Base-by-base conservation (phyloP, 2,888 invertebrate genomes). In the Scaeva pyrastri region DNA sequence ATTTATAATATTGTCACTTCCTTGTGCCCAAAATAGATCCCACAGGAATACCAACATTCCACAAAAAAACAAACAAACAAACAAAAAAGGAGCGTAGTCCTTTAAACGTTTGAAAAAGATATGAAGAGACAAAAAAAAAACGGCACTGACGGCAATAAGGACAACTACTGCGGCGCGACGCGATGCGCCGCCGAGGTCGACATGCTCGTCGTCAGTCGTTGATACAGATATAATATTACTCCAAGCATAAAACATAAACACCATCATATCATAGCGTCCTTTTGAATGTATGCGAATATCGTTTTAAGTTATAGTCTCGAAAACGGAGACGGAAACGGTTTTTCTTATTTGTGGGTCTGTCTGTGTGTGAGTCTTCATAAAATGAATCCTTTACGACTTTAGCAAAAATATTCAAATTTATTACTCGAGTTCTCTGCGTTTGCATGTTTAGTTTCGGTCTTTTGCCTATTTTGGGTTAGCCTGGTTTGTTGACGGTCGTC, bases 321-420 rank as follows among this genome's bases (percentile, higher is more conserved):
- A 48, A 66, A 19, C 48, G 31, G 14, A 48, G 16, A 41, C 12
- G n/a, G n/a, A 7, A 8, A 64, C 16, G 12, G 2, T 7, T 26
- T 21, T 3, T 23, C 31, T n/a, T n/a, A 8, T n/a, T 4, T 7
- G n/a, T n/a, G n/a, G n/a, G n/a, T n/a, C n/a, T n/a, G n/a, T 50
- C 10, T 16, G 11, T 50, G 21, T 16, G 11, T 64, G 11, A 26
- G 26, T 43, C 26, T 26, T 21, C 48, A 60, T 62, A 71, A 31
- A 73, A 39, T 71, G 70, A 79, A 75, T 73, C 58, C 71, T 84
- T 84, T 79, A 75, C 75, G 84, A 79, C 74, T 66, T 36, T 66
- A 71, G 71, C 66, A 79, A 75, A 79, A 79, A 75, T 84, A 84
- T 84, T 79, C 75, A 79, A 84, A 79, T 66, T 58, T 79, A 79